Evolutionary conservation across 2,888 invertebrate species (phyloP).

Genomic region (Melinopterus prodromus): DNA sequence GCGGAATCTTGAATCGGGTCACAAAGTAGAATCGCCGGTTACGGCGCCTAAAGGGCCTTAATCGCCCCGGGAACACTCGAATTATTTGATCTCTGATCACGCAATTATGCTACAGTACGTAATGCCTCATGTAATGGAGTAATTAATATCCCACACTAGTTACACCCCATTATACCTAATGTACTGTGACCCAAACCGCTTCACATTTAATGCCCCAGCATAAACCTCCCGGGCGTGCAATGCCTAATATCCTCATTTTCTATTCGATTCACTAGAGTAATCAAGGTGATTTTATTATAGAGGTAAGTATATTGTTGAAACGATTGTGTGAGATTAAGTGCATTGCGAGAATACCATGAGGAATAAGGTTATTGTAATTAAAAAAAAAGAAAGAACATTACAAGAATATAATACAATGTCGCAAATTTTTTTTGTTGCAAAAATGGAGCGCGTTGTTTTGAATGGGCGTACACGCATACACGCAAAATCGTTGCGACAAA

Average conservation of each 20-base stretch:
- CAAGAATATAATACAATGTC: no score
- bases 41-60: neutral
- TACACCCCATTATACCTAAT: conserved; percentile 4
- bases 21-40: neutral
- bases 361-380: no score
- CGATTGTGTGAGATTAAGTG: no score
- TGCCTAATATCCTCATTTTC: neutral
- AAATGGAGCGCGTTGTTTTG: no score
- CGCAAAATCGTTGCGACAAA: no score
- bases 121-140: conserved; percentile 4
- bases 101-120: neutral
- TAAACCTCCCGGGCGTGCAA: neutral
- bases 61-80: neutral
- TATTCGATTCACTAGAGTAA: neutral
- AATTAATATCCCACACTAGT: conserved; percentile 4
- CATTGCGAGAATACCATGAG: no score
- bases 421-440: no score
- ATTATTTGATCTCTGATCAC: conserved; percentile 4
- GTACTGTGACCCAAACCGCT: neutral
- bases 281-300: no score
- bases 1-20: neutral
- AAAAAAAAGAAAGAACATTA: no score
- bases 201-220: neutral
- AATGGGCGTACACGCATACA: no score
- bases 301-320: no score